Percentiles rank a stretch among this genome's conserved stretches.
Evolutionary conservation across 2,797 vertebrate genomes (phyloP).

Genomic region (Sebastes umbrosus): DNA sequence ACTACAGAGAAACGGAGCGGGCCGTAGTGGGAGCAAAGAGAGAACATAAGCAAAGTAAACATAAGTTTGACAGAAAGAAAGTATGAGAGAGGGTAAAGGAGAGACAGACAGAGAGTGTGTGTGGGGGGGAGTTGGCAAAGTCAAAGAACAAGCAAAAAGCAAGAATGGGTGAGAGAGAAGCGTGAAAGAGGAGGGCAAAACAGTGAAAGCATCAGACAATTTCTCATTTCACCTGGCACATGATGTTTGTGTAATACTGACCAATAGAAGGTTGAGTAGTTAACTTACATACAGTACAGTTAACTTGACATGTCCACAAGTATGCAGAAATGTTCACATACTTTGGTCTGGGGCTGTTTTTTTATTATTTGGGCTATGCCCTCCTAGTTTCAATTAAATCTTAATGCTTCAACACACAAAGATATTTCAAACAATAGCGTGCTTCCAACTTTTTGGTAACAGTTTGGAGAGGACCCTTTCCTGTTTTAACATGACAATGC

Average conservation of each 20-base stretch:
- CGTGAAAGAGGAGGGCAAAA: constrained; percentile 35
- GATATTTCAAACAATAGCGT: not conserved
- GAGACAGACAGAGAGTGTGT: constrained; percentile 10
- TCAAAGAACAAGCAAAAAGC: constrained; percentile 56
- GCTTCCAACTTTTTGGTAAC: not conserved
- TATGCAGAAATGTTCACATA: not conserved
- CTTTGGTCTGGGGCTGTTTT: not conserved
- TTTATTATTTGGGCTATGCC: not conserved
- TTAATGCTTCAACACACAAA: not conserved
- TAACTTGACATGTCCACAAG: not conserved
- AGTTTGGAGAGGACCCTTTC: not conserved
- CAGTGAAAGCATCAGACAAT: constrained; percentile 26
- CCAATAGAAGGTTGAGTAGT: not conserved
- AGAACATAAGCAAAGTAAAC: constrained; percentile 69
- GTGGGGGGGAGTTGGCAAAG: constrained; percentile 60
- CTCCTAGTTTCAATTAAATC: not conserved
- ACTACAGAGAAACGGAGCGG: constrained; percentile 89
- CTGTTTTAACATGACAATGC: not conserved
- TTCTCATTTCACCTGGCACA: constrained; percentile 3
- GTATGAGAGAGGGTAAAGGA: constrained; percentile 71
- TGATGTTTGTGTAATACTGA: not conserved
- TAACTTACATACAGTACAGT: not conserved
- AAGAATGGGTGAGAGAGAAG: constrained; percentile 27
- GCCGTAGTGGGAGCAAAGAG: constrained; percentile 63
- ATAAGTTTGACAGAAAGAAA: constrained; percentile 65